Conservation (phyloP, 1,140 invertebrate species). For the Uloborus diversus region DNA sequence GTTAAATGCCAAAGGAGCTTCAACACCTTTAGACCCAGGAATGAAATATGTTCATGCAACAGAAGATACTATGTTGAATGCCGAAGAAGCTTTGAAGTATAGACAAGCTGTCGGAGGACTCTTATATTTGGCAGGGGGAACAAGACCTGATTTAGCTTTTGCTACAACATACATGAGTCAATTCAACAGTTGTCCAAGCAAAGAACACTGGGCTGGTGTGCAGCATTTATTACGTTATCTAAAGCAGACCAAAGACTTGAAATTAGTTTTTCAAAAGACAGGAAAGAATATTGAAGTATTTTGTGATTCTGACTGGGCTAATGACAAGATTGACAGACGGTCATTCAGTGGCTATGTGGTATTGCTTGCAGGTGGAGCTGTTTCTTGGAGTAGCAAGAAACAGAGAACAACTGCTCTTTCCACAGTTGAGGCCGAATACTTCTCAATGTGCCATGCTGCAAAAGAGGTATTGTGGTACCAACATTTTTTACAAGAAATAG, state of each 20-base stretch:
- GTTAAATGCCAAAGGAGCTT: background rate
- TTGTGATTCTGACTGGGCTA: slow-evolving; percentile 60
- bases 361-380: background rate
- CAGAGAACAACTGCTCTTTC: slow-evolving; percentile 1
- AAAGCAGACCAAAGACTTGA: slow-evolving; percentile 47
- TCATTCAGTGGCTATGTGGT: slow-evolving; percentile 58
- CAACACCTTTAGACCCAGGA: slow-evolving; percentile 23
- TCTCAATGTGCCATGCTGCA: slow-evolving; percentile 63
- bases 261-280: slow-evolving; percentile 8
- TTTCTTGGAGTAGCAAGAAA: background rate
- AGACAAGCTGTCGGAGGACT: slow-evolving; percentile 63
- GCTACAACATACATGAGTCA: slow-evolving; percentile 66
- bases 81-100: slow-evolving; percentile 55
- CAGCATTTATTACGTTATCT: slow-evolving; percentile 59
- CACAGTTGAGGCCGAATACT: slow-evolving; percentile 65
- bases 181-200: slow-evolving; percentile 61
- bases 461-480: slow-evolving; percentile 64
- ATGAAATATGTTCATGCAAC: background rate
- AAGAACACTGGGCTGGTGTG: slow-evolving; percentile 61
- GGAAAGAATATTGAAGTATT: background rate
- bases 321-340: slow-evolving; percentile 61
- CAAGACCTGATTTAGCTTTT: slow-evolving; percentile 65
- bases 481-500: background rate
- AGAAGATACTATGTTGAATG: background rate
- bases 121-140: slow-evolving; percentile 63